Percentiles rank a stretch among this genome's conserved stretches.
Conservation (phyloP, 2,113 vertebrate genomes). For the Cisticola juncidis region DNA sequence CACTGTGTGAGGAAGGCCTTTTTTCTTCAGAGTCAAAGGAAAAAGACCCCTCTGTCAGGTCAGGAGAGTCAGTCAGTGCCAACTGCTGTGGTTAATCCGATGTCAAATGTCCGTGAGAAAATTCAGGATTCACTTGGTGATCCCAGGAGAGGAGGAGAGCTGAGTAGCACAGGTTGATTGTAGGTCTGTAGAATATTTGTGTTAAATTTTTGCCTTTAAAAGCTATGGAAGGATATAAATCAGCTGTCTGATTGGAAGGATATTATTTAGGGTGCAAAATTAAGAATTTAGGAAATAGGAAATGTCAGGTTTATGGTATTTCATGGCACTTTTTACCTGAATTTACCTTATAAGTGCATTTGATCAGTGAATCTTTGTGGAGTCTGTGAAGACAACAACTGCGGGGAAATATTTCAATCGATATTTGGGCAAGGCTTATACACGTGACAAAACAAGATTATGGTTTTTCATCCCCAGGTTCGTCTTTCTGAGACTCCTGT, state of each 20-base stretch:
- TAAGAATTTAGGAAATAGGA: neutral
- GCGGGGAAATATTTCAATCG: neutral
- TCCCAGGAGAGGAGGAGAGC: neutral
- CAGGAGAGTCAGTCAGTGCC: neutral
- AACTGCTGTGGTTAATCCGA: neutral
- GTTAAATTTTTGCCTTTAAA: neutral
- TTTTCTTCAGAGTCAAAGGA: neutral
- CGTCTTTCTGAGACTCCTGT: neutral
- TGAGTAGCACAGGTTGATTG: neutral
- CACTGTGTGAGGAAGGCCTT: neutral
- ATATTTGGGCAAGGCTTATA: neutral
- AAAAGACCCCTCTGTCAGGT: neutral
- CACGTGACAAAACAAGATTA: neutral
- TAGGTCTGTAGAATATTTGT: neutral
- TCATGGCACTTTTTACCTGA: neutral
- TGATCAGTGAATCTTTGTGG: neutral
- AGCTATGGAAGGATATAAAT: fast-evolving
- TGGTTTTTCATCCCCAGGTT: neutral
- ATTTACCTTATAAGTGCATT: neutral
- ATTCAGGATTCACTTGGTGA: neutral
- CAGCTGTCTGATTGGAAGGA: neutral
- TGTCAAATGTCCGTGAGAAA: neutral
- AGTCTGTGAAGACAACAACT: neutral
- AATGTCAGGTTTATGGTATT: neutral
- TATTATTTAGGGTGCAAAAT: neutral